Evolutionary conservation across 2,797 vertebrate species (phyloP), one percentile per base, ranked within the genome.

Genomic region (Lithobates sylvaticus): DNA sequence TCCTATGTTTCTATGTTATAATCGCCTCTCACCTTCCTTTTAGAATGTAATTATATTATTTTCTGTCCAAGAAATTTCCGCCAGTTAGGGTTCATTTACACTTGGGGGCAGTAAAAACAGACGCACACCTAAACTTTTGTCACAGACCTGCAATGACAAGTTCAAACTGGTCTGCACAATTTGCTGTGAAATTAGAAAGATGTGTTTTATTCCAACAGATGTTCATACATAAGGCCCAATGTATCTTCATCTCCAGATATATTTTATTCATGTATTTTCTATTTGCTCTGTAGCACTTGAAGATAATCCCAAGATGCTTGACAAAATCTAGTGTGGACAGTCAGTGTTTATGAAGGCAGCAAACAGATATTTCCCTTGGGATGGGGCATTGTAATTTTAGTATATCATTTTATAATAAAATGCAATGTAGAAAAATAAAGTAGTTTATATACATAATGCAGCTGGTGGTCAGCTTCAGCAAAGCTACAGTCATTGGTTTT

Each of bases 341-440:
- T 61, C 50, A 36, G 21, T 34, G 29, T 34, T 76, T 76, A 23
- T 76, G 32, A 58, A 76, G 18, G 32, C 29, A 12, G 16, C 50
- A 61, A 61, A 34, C 6, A 13, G 27, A 76, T 76, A 76, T 34
- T 61, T 76, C 74, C 47, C 74, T 32, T 8, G 29, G 54, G 74
- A 58, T 58, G 15, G 29, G 27, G 32, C 54, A 18, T 32, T 76
- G 3, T 61, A 29, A 34, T 23, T 61, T 61, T 1, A n/a, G 21
- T 23, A 61, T n/a, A 50, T 76, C 29, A 5, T 61, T 34, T 39
- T 21, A 61, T 76, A 29, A 76, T 32, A 50, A 50, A 50, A 32
- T 61, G 13, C 74, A 32, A 29, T 36, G 29, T 34, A 42, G 8
- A 34, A 76, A 34, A 23, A 34, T 61, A 36, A 76, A 21, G 6